Percentiles rank a stretch among this genome's conserved stretches.
phyloP scores from a whole-genome alignment of 2,888 invertebrate species.

The Tinea pellionella region DNA sequence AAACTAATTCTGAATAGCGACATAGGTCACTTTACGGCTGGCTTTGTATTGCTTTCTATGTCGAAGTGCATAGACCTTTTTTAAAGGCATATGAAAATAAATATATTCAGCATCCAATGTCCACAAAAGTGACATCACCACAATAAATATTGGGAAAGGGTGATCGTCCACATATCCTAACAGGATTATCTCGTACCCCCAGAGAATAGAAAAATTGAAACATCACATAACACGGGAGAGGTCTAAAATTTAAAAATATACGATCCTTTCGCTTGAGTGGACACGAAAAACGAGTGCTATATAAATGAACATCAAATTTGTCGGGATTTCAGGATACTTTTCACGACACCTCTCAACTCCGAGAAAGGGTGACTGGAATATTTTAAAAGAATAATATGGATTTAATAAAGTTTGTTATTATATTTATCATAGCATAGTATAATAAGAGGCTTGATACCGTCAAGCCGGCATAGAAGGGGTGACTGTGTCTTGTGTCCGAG shows the following conservation, averaged over 20 bases:
- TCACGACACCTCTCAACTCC: conserved; percentile 16
- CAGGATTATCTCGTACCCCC: conserved; percentile 46
- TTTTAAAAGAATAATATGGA: conserved; percentile 13
- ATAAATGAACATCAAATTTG: conserved; percentile 49
- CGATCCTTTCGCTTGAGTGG: conserved; percentile 44
- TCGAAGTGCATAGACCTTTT: too few relatives aligned
- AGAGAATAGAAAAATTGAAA: conserved; percentile 55
- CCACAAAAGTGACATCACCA: neutral
- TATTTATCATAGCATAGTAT: neutral
- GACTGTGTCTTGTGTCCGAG: too few relatives aligned
- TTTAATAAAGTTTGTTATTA: neutral
- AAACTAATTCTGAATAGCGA: too few relatives aligned
- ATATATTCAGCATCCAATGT: neutral
- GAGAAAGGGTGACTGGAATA: conserved; percentile 8
- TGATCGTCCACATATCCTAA: conserved; percentile 30
- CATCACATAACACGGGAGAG: conserved; percentile 38
- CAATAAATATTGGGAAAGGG: conserved; percentile 9
- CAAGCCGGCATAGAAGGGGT: too few relatives aligned
- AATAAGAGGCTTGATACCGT: too few relatives aligned
- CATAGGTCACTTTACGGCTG: too few relatives aligned
- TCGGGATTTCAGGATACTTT: conserved; percentile 28
- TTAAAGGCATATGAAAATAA: neutral
- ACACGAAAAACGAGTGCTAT: conserved; percentile 33
- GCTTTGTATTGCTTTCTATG: too few relatives aligned
- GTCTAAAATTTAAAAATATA: conserved; percentile 61